phyloP scores from a whole-genome alignment of 2,113 vertebrate species.

The Haplochromis burtoni region DNA sequence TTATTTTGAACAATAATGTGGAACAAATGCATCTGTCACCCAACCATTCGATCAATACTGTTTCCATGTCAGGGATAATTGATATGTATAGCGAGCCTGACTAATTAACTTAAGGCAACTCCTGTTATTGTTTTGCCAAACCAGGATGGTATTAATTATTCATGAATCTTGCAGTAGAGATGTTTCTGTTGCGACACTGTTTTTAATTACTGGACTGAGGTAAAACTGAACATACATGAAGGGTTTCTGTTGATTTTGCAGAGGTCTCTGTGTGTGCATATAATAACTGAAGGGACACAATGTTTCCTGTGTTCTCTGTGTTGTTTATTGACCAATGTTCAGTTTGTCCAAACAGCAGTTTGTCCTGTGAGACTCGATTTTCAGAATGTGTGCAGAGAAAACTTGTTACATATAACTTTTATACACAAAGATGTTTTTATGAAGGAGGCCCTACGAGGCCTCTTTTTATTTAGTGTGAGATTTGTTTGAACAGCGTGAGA shows the following conservation, averaged over 20 bases:
- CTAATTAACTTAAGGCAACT: neutral
- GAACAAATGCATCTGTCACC: neutral
- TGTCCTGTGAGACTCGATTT: neutral
- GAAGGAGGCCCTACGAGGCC: neutral
- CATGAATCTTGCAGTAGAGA: neutral
- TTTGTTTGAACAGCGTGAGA: neutral
- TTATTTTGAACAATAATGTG: neutral
- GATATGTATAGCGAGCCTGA: neutral
- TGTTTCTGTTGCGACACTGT: neutral
- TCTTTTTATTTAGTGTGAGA: neutral
- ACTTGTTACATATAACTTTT: neutral
- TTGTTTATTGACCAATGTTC: neutral
- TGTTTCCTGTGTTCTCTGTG: neutral
- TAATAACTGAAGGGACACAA: neutral
- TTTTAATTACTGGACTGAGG: neutral
- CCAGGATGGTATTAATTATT: neutral
- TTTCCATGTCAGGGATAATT: neutral
- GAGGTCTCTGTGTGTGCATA: neutral
- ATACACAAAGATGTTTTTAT: neutral
- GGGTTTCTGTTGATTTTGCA: neutral
- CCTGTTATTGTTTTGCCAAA: neutral
- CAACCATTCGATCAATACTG: neutral
- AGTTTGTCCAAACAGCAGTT: neutral
- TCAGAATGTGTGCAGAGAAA: neutral
- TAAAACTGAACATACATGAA: neutral